Evolutionary conservation across 2,888 invertebrate species (phyloP), one percentile per base, ranked within the genome.

Genomic region (Kryphioiulus occultus): DNA sequence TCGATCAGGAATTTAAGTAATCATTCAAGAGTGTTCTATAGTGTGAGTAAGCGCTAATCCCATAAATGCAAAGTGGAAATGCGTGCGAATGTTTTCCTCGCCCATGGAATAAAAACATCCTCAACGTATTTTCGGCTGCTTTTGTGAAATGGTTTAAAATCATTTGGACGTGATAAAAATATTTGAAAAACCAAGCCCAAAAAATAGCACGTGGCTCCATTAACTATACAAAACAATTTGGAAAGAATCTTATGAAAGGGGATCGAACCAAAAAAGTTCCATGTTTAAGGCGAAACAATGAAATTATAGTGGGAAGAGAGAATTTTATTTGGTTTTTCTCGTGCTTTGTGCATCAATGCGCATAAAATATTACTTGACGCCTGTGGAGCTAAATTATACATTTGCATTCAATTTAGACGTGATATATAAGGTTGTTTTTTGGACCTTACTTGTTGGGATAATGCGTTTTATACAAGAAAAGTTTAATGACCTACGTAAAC

Each of bases 401-500:
- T 22, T 68, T 26, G 22, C 2, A 68, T 68, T 22, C 68, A 68
- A 26, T 68, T 68, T 68, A 10, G 68, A 68, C 68, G 68, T 26
- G 68, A 26, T 68, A 26, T 68, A 68, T 59, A 59, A 19, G n/a
- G 68, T 26, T 59, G n/a, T 59, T 59, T 68, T 68, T 68, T 3
- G 68, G 68, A 68, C 22, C 2, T 68, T 68, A 47, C 17, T 26
- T 68, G 3, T 22, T 68, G 22, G 0, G 26, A 68, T 12, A 26
- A 26, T 68, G 12, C 68, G 68, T 68, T 68, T 22, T 68, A 26
- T 10, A 22, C 68, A 26, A 68, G 26, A 26, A n/a, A 68, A 26
- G 68, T 68, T 68, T 68, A 68, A 68, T 68, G 68, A 68, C 68
- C 68, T 68, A 26, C n/a, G 59, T n/a, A n/a, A n/a, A n/a, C n/a